Base-by-base conservation (phyloP, 2,888 invertebrate genomes). In the Drosophila quinaria region DNA sequence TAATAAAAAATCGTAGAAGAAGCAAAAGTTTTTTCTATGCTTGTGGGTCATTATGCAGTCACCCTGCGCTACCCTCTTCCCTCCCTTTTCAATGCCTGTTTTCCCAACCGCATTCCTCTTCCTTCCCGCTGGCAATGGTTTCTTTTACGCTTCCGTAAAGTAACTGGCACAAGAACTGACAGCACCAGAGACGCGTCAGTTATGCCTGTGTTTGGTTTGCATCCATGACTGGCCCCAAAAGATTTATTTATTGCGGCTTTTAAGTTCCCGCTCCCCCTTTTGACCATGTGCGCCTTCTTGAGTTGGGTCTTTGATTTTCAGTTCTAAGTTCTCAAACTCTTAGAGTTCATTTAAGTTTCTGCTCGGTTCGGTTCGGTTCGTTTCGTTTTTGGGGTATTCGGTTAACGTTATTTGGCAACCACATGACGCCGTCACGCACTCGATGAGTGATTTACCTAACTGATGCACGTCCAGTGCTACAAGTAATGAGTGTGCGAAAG, bases 201-300 rank as follows among this genome's bases (percentile, higher is more conserved):
- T 74, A 63, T 79, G 69, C 49, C 80, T 54, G 50, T 65, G 60
- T 65, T 60, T 77, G 58, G 65, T 71, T 72, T 69, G 73, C 66
- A 69, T 83, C 75, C 71, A 70, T 71, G 77, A 68, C 69, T 76
- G 65, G 64, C 66, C 62, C 63, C 66, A 67, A 81, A 89, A 88
- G 88, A 84, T 84, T 84, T 84, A 84, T 84, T 84, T 84, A 88
- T 84, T 90, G 90, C 89, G 86, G 84, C 69, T 84, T 83, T 84
- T 85, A 81, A 89, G 69, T 70, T 78, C 41, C 17, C 15, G 17
- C 29, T 31, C 19, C n/a, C 13, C 39, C 10, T 33, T 33, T 33
- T 46, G 37, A 15, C 55, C 46, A 13, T 39, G 19, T 39, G 11
- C n/a, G 39, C 11, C 55, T 19, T 47, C 60, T 77, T 80, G 78